A percentile compares a stretch with the other conserved stretches of the same genome.
Evolutionary conservation across 2,113 vertebrate genomes (phyloP).

Genomic region (Fukomys damarensis): DNA sequence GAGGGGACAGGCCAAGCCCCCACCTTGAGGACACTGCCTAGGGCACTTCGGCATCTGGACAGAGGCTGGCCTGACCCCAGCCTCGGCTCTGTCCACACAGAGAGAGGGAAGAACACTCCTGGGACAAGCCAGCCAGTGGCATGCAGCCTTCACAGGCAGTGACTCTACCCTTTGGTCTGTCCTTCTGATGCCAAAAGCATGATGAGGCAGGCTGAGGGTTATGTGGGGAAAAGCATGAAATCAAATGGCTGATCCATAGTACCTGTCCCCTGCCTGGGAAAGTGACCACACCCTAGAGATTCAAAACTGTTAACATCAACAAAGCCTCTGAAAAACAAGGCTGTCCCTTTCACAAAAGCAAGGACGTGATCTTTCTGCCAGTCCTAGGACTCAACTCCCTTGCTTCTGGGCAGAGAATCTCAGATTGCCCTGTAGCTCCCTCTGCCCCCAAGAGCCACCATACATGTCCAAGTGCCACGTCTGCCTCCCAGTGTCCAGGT

Average conservation of each 20-base stretch:
- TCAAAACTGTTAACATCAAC: rapidly evolving
- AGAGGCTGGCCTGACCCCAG: background rate
- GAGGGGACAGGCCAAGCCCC: background rate
- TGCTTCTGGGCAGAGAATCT: rapidly evolving
- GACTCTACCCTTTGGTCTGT: background rate
- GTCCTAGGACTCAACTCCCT: background rate
- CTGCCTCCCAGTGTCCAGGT: background rate
- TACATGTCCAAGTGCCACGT: rapidly evolving
- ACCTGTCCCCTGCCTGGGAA: rapidly evolving
- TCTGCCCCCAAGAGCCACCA: background rate
- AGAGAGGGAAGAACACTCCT: background rate
- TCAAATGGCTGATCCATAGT: rapidly evolving
- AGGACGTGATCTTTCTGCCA: background rate
- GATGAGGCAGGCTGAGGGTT: background rate
- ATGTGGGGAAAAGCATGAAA: background rate
- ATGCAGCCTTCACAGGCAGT: background rate
- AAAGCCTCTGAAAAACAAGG: background rate
- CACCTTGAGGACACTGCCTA: background rate
- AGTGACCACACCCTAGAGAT: rapidly evolving
- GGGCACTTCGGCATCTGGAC: background rate
- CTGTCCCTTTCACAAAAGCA: background rate
- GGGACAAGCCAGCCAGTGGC: background rate
- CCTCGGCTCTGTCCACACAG: background rate
- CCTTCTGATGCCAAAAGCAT: background rate
- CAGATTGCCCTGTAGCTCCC: rapidly evolving